phyloP scores from a whole-genome alignment of 2,113 vertebrate species.

The Ploceus nigricollis region DNA sequence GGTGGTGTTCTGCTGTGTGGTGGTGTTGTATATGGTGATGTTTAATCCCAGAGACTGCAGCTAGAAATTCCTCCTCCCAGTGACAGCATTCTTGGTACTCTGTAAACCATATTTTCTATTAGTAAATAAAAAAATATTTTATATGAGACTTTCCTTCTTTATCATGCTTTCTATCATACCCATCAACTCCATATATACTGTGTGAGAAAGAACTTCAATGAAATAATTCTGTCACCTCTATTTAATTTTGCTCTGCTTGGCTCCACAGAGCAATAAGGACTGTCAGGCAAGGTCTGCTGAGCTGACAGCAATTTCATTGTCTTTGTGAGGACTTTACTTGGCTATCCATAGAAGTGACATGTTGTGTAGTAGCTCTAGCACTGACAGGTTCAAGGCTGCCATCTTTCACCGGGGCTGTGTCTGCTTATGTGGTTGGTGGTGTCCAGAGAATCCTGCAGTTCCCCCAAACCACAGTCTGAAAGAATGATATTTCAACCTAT shows the following conservation, averaged over 20 bases:
- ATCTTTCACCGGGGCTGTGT: neutral
- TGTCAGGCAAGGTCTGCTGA: neutral
- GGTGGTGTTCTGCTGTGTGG: neutral
- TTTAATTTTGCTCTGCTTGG: neutral
- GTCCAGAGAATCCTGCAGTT: neutral
- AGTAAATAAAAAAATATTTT: neutral
- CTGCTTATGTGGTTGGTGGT: neutral
- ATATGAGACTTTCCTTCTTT: neutral
- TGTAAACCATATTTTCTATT: neutral
- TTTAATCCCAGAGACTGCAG: neutral
- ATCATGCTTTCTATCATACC: fast-evolving
- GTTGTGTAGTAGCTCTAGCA: neutral
- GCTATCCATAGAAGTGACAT: neutral
- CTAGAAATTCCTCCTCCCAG: neutral
- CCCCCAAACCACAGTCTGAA: neutral
- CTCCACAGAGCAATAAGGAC: neutral
- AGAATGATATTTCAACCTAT: neutral
- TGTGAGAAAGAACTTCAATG: neutral
- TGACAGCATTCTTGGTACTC: neutral
- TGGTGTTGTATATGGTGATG: neutral
- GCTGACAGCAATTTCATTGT: neutral
- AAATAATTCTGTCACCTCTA: neutral
- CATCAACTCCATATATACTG: neutral
- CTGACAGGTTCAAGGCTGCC: neutral
- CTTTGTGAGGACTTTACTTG: neutral